Evolutionary conservation across 2,113 vertebrate genomes (phyloP), one percentile per base, ranked within the genome.

Genomic region (Neolamprologus tretocephalus): DNA sequence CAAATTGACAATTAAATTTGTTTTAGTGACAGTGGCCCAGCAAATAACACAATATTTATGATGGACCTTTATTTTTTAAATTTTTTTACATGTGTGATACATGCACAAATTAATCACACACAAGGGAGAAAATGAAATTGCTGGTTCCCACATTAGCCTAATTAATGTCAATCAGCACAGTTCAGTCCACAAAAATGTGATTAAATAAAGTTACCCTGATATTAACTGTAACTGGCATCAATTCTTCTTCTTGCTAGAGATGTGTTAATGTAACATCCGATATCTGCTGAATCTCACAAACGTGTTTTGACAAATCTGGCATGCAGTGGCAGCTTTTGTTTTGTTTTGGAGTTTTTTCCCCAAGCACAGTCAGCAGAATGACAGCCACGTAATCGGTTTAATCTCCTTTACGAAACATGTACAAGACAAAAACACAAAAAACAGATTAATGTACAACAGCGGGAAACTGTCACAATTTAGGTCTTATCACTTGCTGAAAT

Each of bases 241-340:
- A 86, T 68, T 40, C 21, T 26, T 61, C 42, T 85, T 80, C 78
- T 81, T 81, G 53, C n/a, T 21, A 28, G 37, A 84, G 84, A 84
- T 83, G 86, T 85, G 82, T 61, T 81, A 90, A 91, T 89, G 73
- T 57, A 40, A 83, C 57, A 26, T 88, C 73, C 54, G 19, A 87
- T 84, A 90, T 68, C 61, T 63, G n/a, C 51, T 87, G 78, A 78
- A 86, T 75, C 51, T 82, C 66, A 78, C 71, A 81, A 84, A 89
- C 81, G 8, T 86, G 87, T 84, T 92, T 89, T 81, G 87, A 91
- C 82, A 87, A 82, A 88, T 87, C 66, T 17, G 80, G 86, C 82
- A 83, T 58, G 92, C 51, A 26, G 79, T 5, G 4, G 37, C 17
- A 71, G 14, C n/a, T 87, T 80, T 84, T 66, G 49, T 88, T 93